These are phyloP conservation scores for Herpetotheres cachinnans DNA, from an alignment of 2,113 vertebrate genomes.

Conservation along the genomic window DNA sequence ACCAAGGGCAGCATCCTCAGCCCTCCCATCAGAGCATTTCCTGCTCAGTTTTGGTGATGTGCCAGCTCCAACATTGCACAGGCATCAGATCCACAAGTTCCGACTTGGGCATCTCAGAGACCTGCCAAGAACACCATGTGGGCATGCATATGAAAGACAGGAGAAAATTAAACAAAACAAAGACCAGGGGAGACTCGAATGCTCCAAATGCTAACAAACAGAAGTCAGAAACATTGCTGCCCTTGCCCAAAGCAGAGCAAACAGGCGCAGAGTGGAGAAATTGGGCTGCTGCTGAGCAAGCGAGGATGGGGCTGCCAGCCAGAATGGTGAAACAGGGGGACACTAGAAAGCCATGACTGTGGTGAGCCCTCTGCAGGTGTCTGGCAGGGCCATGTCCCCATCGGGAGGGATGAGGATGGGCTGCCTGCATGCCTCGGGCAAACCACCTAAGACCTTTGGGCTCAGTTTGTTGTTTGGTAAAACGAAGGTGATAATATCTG, in stretches of 20 bases:
- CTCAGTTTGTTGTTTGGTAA: background rate
- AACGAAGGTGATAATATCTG: background rate
- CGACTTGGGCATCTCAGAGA: background rate
- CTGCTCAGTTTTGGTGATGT: background rate
- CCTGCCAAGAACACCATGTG: background rate
- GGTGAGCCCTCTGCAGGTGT: background rate
- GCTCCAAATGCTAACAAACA: background rate
- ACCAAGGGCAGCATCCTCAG: background rate
- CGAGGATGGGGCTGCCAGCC: no score
- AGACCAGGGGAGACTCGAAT: background rate
- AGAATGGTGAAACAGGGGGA: accelerated
- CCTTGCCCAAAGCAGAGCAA: background rate
- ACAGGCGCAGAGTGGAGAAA: accelerated
- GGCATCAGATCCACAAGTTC: background rate
- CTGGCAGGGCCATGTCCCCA: background rate
- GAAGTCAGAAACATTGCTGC: background rate
- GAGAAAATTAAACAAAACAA: background rate
- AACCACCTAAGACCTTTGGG: background rate
- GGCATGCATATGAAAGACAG: background rate
- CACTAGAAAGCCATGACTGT: background rate
- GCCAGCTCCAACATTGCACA: background rate
- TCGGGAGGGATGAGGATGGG: background rate
- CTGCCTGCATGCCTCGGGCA: background rate
- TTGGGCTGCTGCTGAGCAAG: accelerated
- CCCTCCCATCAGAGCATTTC: background rate